These are phyloP conservation scores for Nephrocerus scutellatus DNA, from an alignment of 2,888 invertebrate genomes.

Conservation along the genomic window DNA sequence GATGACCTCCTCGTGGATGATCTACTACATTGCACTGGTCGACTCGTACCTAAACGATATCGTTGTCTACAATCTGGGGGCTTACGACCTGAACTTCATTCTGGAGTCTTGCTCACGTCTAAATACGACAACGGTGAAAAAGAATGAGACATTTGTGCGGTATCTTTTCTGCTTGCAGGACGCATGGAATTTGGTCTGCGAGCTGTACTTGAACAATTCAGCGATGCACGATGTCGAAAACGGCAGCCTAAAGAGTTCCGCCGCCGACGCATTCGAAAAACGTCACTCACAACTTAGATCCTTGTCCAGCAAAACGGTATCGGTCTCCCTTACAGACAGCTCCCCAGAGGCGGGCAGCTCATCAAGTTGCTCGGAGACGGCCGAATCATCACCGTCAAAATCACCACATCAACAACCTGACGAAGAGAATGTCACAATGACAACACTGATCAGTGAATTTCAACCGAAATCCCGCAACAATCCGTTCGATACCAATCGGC, in stretches of 20 bases:
- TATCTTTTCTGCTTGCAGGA: conserved; percentile 57
- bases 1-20: conserved; percentile 86
- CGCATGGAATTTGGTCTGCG: conserved; percentile 57
- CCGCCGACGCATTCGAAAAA: conserved; percentile 20
- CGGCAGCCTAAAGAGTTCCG: conserved; percentile 30
- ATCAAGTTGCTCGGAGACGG: conserved; percentile 27
- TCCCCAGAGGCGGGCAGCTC: conserved; percentile 22
- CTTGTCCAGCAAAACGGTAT: neutral
- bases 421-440: conserved; percentile 46
- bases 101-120: conserved; percentile 55
- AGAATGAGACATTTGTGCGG: conserved; percentile 54
- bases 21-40: conserved; percentile 77
- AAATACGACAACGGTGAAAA: conserved; percentile 49
- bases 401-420: conserved; percentile 28
- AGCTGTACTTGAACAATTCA: conserved; percentile 51
- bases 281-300: conserved; percentile 19
- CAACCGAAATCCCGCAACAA: conserved; percentile 45
- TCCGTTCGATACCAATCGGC: conserved; percentile 46
- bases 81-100: conserved; percentile 58
- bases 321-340: too few species aligned
- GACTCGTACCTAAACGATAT: conserved; percentile 75
- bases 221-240: conserved; percentile 44
- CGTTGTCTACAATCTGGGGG: conserved; percentile 55
- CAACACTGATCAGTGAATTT: conserved; percentile 45
- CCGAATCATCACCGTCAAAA: conserved; percentile 34